These are phyloP conservation scores for Oncorhynchus gorbuscha DNA, from an alignment of 2,113 vertebrate species.

Conservation along the genomic window DNA sequence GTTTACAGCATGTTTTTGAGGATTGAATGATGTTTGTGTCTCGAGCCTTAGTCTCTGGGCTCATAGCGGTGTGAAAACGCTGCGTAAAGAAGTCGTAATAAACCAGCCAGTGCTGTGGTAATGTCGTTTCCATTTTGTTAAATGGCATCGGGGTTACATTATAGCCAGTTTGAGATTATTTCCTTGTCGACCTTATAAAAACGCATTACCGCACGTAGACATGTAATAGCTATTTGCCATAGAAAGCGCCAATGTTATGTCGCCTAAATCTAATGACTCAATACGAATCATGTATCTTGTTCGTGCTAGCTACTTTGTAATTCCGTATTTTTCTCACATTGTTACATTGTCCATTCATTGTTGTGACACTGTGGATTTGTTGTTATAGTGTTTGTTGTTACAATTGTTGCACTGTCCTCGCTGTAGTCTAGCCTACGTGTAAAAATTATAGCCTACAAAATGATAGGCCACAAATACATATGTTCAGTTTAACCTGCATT, in stretches of 20 bases:
- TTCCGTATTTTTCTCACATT: not conserved
- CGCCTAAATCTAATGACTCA: not conserved
- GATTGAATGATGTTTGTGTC: conserved; percentile 16
- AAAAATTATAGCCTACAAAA: not conserved
- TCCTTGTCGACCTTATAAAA: not conserved
- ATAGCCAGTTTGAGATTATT: not conserved
- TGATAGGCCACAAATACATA: not conserved
- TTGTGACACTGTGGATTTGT: no score
- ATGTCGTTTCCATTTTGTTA: conserved; percentile 22
- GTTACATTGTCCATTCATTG: not conserved
- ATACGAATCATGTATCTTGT: not conserved
- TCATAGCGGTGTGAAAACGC: conserved; percentile 42
- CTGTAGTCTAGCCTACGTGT: no score
- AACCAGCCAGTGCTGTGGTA: conserved; percentile 27
- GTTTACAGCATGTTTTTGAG: conserved; percentile 13
- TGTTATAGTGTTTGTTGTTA: no score
- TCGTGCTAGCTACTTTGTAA: not conserved
- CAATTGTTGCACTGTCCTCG: no score
- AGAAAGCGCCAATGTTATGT: not conserved
- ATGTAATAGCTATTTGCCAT: not conserved
- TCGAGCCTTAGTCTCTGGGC: conserved; percentile 34
- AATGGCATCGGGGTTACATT: conserved; percentile 2
- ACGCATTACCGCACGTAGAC: not conserved
- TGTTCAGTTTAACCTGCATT: not conserved
- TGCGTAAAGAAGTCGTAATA: conserved; percentile 52